Conservation (phyloP, 2,113 vertebrate species). For the Proteles cristata region DNA sequence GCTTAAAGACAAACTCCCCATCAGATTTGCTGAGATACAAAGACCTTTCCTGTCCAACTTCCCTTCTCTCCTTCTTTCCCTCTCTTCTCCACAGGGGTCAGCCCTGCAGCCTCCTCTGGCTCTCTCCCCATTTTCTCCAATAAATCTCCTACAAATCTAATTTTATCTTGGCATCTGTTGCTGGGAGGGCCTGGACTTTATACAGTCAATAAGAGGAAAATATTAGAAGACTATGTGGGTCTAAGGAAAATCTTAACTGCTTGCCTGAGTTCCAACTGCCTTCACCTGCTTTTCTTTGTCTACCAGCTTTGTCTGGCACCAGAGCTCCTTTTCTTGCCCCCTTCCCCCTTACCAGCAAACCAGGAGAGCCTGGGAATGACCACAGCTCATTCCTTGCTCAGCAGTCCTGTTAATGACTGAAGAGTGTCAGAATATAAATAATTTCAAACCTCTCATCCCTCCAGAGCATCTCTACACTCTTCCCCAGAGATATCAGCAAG, state of each 20-base stretch:
- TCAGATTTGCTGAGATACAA: not conserved
- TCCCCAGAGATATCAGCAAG: not conserved
- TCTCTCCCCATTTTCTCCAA: not conserved
- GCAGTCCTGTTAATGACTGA: not conserved
- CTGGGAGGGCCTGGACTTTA: not conserved
- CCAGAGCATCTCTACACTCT: not conserved
- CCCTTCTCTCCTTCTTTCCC: not conserved
- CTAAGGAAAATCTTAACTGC: not conserved
- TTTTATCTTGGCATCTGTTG: not conserved
- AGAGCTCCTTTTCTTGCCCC: not conserved
- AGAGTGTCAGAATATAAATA: not conserved
- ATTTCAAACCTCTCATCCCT: not conserved
- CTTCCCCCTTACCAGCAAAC: too few species aligned
- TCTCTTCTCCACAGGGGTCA: not conserved
- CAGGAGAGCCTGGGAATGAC: not conserved
- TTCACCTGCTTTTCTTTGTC: not conserved
- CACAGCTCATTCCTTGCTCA: not conserved
- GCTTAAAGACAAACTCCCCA: not conserved
- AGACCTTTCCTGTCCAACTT: not conserved
- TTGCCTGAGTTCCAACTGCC: not conserved
- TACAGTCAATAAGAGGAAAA: not conserved
- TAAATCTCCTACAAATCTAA: not conserved
- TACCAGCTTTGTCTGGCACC: not conserved
- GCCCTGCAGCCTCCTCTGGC: not conserved
- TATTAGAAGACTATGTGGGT: not conserved